Evolutionary conservation across 2,888 invertebrate species (phyloP), one percentile per base, ranked within the genome.

Genomic region (Meganola albula): DNA sequence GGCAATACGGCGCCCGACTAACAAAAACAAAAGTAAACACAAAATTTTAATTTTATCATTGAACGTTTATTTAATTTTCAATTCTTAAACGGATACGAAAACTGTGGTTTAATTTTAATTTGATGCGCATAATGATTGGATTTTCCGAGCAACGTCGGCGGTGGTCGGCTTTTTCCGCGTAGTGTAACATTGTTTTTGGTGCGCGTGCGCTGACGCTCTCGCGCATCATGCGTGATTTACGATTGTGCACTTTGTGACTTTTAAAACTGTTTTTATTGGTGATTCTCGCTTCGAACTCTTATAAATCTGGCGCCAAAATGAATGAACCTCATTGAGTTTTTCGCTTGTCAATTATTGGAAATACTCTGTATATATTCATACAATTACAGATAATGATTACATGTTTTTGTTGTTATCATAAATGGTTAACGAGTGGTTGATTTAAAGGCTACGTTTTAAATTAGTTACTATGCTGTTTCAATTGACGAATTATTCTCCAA

Each of bases 21-120:
- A 54, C 59, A 74, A 84, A 83, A 82, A 79, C 61, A 67, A 76
- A 82, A 78, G 75, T 77, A 77, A 83, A 78, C 71, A 79, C 80
- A 80, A 80, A n/a, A 83, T 82, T 85, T 82, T 71, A 82, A 78
- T 83, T 52, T 52, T 79, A 83, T 78, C 74, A 82, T 79, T 75
- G 66, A 70, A 70, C 61, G 67, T 82, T 82, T 75, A 73, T 76
- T 42, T 74, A 64, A 74, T 75, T 72, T 66, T 60, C 66, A 72
- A 69, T 74, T 76, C 67, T 73, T 74, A 40, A 49, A 36, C 30
- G 41, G 67, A 70, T 75, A 72, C 73, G 71, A 72, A 67, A 55
- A 60, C 57, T 63, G 57, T 63, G 64, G 57, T 63, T 74, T 75
- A 61, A 67, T 70, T 62, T n/a, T 76, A 79, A 82, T 78, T 53